phyloP scores from a whole-genome alignment of 1,140 invertebrate genomes.

The Drosophila biarmipes region DNA sequence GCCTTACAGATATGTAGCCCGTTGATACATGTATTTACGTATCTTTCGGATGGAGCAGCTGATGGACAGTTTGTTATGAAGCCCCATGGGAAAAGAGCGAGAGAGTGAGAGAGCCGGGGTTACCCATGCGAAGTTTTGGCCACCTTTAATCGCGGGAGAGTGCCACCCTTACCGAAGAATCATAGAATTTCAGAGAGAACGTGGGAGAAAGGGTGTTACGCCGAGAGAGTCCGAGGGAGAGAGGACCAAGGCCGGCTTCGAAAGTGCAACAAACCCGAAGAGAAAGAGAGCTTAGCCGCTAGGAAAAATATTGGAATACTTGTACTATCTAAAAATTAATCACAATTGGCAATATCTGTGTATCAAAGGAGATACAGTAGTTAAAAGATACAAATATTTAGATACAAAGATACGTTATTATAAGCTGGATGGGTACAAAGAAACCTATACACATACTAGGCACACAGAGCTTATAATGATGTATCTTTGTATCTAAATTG shows the following conservation, averaged over 20 bases:
- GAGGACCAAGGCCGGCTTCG: constrained; percentile 32
- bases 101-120: background rate
- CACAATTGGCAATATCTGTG: no score
- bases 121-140: background rate
- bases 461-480: no score
- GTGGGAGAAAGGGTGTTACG: background rate
- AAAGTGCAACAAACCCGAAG: constrained; percentile 1
- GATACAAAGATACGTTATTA: no score
- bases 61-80: constrained; percentile 50
- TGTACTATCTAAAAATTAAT: background rate
- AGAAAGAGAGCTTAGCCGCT: constrained; percentile 6
- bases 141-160: constrained; percentile 5
- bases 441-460: no score
- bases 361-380: no score
- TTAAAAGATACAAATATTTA: no score
- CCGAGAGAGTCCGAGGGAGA: constrained; percentile 4
- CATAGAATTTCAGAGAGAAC: background rate
- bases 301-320: constrained; percentile 12
- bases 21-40: background rate
- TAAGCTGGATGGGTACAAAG: no score
- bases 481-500: no score
- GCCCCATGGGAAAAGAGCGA: constrained; percentile 15
- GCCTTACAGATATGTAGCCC: background rate
- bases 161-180: constrained; percentile 3
- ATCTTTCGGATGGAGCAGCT: constrained; percentile 35